phyloP scores from a whole-genome alignment of 2,888 invertebrate species.

The Thumatha senex region DNA sequence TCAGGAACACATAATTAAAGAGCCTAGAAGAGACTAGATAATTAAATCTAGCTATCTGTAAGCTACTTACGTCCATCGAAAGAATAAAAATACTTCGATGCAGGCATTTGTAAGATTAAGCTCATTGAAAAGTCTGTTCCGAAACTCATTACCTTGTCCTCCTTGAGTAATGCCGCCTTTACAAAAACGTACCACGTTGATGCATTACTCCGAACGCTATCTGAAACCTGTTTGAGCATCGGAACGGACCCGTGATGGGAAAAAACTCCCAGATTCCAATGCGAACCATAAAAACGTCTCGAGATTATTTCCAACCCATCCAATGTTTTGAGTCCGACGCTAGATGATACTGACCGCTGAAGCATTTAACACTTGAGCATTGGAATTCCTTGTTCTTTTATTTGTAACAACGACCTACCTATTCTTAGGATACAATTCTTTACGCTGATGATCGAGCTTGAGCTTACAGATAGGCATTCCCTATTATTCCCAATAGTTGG shows the following conservation, averaged over 20 bases:
- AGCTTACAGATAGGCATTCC: slow-evolving; percentile 25
- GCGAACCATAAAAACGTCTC: slow-evolving; percentile 79
- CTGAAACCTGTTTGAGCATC: slow-evolving; percentile 81
- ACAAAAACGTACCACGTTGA: slow-evolving; percentile 78
- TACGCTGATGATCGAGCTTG: slow-evolving; percentile 19
- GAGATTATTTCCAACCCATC: slow-evolving; percentile 77
- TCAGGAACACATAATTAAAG: slow-evolving; percentile 1
- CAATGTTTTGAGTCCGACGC: slow-evolving; percentile 56
- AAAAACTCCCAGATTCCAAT: slow-evolving; percentile 80
- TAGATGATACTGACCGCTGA: slow-evolving; percentile 58
- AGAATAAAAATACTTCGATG: slow-evolving; percentile 15
- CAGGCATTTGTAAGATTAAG: slow-evolving; percentile 46
- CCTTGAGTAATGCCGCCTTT: slow-evolving; percentile 73
- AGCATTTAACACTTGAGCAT: slow-evolving; percentile 64
- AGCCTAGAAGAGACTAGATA: background rate
- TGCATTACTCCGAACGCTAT: slow-evolving; percentile 80
- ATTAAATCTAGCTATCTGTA: slow-evolving; percentile 4
- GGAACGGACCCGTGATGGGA: slow-evolving; percentile 72
- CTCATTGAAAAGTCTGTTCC: slow-evolving; percentile 66
- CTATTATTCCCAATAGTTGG: slow-evolving; percentile 24
- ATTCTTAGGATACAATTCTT: slow-evolving; percentile 25
- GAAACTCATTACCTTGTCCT: slow-evolving; percentile 71
- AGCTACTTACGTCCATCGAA: slow-evolving; percentile 19
- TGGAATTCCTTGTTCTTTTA: slow-evolving; percentile 49
- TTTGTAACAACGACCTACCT: slow-evolving; percentile 27